Conservation (phyloP, 2,113 vertebrate genomes). For the Terrapene triunguis region DNA sequence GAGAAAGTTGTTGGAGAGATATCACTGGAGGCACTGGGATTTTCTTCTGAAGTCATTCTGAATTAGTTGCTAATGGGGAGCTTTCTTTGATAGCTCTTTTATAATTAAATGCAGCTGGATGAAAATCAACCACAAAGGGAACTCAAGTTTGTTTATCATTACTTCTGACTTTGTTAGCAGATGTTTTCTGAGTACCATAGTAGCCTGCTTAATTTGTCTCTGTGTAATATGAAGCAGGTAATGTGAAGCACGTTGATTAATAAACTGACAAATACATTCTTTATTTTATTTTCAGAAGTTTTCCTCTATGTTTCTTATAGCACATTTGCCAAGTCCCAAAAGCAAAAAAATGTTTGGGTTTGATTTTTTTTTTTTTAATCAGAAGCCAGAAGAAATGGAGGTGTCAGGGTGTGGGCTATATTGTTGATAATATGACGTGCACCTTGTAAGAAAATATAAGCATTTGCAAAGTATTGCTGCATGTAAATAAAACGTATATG, state of each 20-base stretch:
- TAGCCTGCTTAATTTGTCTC: conserved; percentile 85
- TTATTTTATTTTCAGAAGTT: conserved; percentile 83
- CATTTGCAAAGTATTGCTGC: conserved; percentile 59
- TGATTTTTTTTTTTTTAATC: conserved; percentile 76
- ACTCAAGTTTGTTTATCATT: conserved; percentile 87
- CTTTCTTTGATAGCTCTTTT: conserved; percentile 86
- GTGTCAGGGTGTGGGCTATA: conserved; percentile 75
- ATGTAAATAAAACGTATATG: conserved; percentile 72
- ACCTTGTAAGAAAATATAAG: conserved; percentile 55
- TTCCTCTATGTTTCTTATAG: conserved; percentile 68
- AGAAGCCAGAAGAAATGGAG: conserved; percentile 77
- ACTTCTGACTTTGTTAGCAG: conserved; percentile 85
- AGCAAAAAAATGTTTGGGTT: conserved; percentile 70
- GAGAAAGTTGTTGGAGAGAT: conserved; percentile 78
- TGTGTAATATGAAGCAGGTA: conserved; percentile 83
- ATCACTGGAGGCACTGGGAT: conserved; percentile 83
- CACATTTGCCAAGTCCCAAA: conserved; percentile 80
- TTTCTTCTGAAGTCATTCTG: conserved; percentile 87
- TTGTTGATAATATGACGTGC: conserved; percentile 66
- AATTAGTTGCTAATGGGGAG: conserved; percentile 87
- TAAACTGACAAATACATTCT: conserved; percentile 80
- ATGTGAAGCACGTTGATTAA: conserved; percentile 86
- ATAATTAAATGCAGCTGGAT: conserved; percentile 89
- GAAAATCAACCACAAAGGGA: conserved; percentile 86
- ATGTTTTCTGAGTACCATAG: conserved; percentile 84